Conservation (phyloP, 2,797 vertebrate species). For the Xerus rutilus region DNA sequence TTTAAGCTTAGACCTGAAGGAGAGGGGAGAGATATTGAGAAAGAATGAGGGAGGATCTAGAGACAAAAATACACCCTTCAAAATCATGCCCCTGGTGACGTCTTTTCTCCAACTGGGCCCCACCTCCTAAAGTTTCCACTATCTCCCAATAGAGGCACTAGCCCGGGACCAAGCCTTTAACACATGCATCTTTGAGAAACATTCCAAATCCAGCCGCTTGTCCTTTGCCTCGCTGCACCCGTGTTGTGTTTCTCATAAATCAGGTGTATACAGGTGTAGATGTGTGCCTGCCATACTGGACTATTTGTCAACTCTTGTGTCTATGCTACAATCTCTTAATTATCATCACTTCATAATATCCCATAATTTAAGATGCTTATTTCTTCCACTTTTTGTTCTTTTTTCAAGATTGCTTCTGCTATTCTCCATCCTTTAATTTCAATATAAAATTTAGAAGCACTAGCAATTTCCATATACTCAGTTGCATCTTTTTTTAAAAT, state of each 20-base stretch:
- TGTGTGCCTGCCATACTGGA: neutral
- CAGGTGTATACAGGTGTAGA: neutral
- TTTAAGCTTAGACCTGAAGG: neutral
- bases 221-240: neutral
- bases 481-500: neutral
- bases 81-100: too few species aligned
- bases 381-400: slow-evolving; percentile 4
- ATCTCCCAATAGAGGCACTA: too few species aligned
- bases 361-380: neutral
- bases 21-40: too few species aligned
- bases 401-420: neutral
- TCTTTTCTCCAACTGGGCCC: too few species aligned
- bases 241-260: neutral
- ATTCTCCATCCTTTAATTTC: slow-evolving; percentile 6
- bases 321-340: neutral
- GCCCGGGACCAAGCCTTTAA: too few species aligned
- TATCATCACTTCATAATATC: neutral
- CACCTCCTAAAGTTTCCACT: too few species aligned
- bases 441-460: neutral
- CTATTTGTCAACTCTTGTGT: neutral
- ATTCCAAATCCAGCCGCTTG: too few species aligned
- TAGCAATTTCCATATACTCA: neutral
- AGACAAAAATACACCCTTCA: too few species aligned
- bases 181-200: too few species aligned
- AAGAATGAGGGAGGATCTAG: too few species aligned